A percentile compares a stretch with the other conserved stretches of the same genome.
Conservation (phyloP, 1,140 invertebrate species). For the Zaprionus tsacasi region DNA sequence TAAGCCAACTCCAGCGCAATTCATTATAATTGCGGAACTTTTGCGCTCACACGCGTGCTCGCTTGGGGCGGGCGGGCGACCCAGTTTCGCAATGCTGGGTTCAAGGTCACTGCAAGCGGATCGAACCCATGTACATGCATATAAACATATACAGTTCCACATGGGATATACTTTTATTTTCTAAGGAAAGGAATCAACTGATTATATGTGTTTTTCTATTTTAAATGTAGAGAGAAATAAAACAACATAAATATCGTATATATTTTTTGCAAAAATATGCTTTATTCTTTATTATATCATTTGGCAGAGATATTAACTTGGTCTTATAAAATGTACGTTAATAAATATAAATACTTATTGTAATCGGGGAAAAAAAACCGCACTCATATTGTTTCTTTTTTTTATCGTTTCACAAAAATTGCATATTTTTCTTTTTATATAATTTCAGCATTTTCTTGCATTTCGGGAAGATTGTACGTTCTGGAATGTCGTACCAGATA, state of each 20-base stretch:
- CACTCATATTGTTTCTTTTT: slow-evolving; percentile 4
- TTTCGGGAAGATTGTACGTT: slow-evolving; percentile 85
- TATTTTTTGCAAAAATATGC: slow-evolving; percentile 3
- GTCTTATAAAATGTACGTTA: background rate
- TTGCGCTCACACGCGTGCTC: background rate
- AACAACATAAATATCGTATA: slow-evolving; percentile 37
- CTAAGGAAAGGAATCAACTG: background rate
- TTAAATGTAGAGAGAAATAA: slow-evolving; percentile 19
- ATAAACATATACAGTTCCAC: background rate
- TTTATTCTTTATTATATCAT: slow-evolving; percentile 8
- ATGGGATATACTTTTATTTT: background rate
- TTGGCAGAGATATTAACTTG: background rate
- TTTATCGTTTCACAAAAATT: slow-evolving; percentile 66
- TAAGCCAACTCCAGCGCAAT: slow-evolving; percentile 22
- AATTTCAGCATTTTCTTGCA: slow-evolving; percentile 68
- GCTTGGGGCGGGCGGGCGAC: slow-evolving; percentile 15
- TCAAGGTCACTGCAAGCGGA: slow-evolving; percentile 52
- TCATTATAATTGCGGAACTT: slow-evolving; percentile 34
- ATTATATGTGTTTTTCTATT: background rate
- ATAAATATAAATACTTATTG: background rate
- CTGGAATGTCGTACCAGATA: slow-evolving; percentile 99
- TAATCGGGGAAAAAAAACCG: background rate
- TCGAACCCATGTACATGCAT: slow-evolving; percentile 1
- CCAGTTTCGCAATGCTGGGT: slow-evolving; percentile 12
- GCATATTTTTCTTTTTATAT: slow-evolving; percentile 39